Percentiles rank a stretch among this genome's conserved stretches.
These are phyloP conservation scores for Polydrusus tereticollis DNA, from an alignment of 2,888 invertebrate species.

Conservation along the genomic window DNA sequence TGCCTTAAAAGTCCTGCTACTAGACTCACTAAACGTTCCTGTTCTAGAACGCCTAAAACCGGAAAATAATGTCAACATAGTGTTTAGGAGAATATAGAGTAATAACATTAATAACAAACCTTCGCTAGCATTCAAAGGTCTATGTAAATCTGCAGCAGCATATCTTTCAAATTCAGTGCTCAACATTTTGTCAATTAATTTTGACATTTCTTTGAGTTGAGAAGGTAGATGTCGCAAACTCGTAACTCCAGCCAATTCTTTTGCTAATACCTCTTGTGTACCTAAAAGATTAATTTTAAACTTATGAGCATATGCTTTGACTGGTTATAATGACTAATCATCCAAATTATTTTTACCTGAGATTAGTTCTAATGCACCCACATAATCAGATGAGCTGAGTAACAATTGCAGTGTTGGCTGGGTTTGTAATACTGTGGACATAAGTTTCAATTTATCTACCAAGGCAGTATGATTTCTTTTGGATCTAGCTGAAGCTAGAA, in stretches of 20 bases:
- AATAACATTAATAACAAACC: constrained; percentile 59
- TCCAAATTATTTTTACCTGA: too few relatives aligned
- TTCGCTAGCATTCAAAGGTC: constrained; percentile 76
- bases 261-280: constrained; percentile 92
- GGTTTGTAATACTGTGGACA: constrained; percentile 97
- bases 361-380: constrained; percentile 96
- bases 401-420: constrained; percentile 97
- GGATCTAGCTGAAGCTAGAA: constrained; percentile 79
- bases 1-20: constrained; percentile 91
- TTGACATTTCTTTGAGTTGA: constrained; percentile 95
- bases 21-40: constrained; percentile 76
- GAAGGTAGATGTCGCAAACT: constrained; percentile 96
- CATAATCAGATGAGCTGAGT: constrained; percentile 95
- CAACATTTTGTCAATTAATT: constrained; percentile 96
- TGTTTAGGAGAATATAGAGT: background rate
- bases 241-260: constrained; percentile 91
- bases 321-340: too few relatives aligned
- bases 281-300: constrained; percentile 22
- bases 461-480: constrained; percentile 76
- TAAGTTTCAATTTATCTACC: constrained; percentile 85
- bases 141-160: constrained; percentile 90
- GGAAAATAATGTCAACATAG: background rate
- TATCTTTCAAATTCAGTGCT: constrained; percentile 94
- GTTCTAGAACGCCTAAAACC: constrained; percentile 72
- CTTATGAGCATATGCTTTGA: too few relatives aligned